Evolutionary conservation across 2,113 vertebrate genomes (phyloP).

Genomic region (Chelonoidis abingdonii): DNA sequence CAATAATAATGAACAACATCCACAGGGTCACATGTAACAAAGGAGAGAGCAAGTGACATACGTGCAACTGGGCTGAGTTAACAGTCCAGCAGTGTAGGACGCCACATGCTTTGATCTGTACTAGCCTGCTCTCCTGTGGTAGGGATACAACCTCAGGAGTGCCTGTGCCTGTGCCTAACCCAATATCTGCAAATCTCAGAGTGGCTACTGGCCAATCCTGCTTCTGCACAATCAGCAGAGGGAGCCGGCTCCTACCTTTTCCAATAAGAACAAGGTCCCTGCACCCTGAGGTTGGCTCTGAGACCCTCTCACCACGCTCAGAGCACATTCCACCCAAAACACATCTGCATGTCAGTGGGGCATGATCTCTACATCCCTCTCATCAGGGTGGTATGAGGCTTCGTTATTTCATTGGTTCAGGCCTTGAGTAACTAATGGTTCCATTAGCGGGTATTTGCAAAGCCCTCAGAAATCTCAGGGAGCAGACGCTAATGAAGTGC

Average conservation of each 20-base stretch:
- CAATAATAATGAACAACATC: not conserved
- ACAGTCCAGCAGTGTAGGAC: not conserved
- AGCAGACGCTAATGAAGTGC: not conserved
- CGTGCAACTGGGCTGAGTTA: not conserved
- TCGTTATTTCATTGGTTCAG: not conserved
- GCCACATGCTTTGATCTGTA: not conserved
- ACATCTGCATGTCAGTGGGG: accelerated
- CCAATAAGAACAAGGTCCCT: not conserved
- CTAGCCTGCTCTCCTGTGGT: not conserved
- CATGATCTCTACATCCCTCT: not conserved
- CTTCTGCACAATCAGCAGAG: not conserved
- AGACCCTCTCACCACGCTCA: not conserved
- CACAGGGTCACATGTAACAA: not conserved
- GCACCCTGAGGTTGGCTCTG: not conserved
- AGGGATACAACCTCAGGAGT: not conserved
- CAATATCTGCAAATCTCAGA: not conserved
- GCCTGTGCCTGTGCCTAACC: too few species aligned
- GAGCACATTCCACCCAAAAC: not conserved
- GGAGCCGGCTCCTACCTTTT: not conserved
- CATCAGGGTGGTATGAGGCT: not conserved
- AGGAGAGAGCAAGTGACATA: not conserved
- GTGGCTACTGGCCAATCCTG: not conserved
- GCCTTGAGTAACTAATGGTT: not conserved
- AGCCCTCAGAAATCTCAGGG: not conserved
- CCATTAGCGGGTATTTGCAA: accelerated